Conservation (phyloP, 2,888 invertebrate genomes). For the Chrysolina haemoptera region DNA sequence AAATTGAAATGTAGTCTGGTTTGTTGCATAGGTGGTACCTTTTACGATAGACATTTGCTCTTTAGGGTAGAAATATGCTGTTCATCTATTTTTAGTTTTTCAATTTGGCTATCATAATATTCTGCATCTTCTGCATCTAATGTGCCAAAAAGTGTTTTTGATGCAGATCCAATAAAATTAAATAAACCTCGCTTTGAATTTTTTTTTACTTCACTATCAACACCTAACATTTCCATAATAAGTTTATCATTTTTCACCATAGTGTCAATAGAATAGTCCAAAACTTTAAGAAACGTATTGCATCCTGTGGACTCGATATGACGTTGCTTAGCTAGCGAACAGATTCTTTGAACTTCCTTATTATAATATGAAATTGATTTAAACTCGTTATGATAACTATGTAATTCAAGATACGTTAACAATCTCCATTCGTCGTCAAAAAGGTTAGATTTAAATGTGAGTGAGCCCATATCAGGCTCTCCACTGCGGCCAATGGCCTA, state of each 20-base stretch:
- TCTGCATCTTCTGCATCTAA: background rate
- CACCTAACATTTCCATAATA: conserved; percentile 20
- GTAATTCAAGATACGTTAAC: conserved; percentile 2
- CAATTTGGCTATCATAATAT: conserved; percentile 10
- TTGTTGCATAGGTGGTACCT: background rate
- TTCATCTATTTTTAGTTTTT: background rate
- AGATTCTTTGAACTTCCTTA: background rate
- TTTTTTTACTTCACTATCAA: background rate
- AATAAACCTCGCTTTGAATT: conserved; percentile 12
- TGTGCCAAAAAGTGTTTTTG: background rate
- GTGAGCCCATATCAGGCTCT: no score
- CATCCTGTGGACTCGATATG: conserved; percentile 1
- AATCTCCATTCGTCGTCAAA: conserved; percentile 4
- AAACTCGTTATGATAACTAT: conserved; percentile 11
- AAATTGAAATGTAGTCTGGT: conserved; percentile 1
- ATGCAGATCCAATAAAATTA: conserved; percentile 10
- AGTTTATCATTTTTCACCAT: background rate
- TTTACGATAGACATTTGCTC: conserved; percentile 20
- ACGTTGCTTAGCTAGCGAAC: conserved; percentile 1
- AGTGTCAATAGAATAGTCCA: background rate
- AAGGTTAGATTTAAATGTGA: no score
- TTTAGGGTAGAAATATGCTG: background rate
- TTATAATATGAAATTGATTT: background rate
- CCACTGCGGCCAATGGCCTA: no score
- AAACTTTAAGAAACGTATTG: background rate